Percentiles rank a stretch among this genome's conserved stretches.
These are phyloP conservation scores for Marronus borbonicus DNA, from an alignment of 2,888 invertebrate species.

Conservation along the genomic window DNA sequence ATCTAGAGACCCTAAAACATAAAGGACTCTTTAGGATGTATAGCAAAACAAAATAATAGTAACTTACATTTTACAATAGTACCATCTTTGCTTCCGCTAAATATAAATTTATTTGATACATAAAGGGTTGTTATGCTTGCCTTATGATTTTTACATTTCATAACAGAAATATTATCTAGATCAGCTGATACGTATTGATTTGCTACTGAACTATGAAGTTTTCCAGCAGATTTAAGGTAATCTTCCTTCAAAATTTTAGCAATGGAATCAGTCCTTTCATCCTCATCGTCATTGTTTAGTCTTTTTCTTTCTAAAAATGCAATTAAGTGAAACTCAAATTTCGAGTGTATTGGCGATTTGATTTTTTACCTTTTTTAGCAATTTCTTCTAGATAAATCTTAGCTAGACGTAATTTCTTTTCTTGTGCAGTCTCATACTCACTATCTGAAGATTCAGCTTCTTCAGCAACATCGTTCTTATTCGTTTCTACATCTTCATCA, in stretches of 20 bases:
- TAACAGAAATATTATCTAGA: constrained; percentile 68
- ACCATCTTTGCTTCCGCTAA: constrained; percentile 91
- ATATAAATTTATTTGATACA: constrained; percentile 81
- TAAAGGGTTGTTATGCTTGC: constrained; percentile 86
- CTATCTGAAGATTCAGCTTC: constrained; percentile 72
- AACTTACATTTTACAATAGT: constrained; percentile 86
- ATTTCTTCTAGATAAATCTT: constrained; percentile 92
- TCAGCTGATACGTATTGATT: constrained; percentile 72
- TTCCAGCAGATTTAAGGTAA: constrained; percentile 89
- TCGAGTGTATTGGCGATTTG: too few species aligned
- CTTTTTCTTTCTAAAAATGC: constrained; percentile 29
- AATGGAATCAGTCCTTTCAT: constrained; percentile 11
- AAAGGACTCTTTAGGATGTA: constrained; percentile 26
- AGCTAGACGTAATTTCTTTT: constrained; percentile 91
- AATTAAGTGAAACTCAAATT: background rate
- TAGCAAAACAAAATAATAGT: background rate
- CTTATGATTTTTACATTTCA: constrained; percentile 86
- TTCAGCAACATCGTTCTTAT: constrained; percentile 55
- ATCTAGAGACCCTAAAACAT: constrained; percentile 73
- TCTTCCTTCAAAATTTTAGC: constrained; percentile 79
- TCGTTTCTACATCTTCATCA: constrained; percentile 72
- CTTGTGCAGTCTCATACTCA: constrained; percentile 88
- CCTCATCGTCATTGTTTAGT: constrained; percentile 10
- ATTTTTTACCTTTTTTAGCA: constrained; percentile 78
- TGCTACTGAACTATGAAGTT: constrained; percentile 83